Base-by-base conservation (phyloP, 1,140 invertebrate genomes). In the Leptopilina boulardi region DNA sequence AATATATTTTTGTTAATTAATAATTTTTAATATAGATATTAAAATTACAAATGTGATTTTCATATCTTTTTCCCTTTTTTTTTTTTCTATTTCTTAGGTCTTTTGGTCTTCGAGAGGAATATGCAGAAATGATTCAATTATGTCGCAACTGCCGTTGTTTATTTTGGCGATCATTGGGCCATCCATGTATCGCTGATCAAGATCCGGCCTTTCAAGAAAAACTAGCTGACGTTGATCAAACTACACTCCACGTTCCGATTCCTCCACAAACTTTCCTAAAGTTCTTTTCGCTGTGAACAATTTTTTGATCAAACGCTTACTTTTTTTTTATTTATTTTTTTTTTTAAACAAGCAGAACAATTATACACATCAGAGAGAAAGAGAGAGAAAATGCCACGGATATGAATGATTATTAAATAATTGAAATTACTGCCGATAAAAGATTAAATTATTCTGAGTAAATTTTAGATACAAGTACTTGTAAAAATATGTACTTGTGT, bases 121-220 rank as follows among this genome's bases (percentile, higher is more conserved):
- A 97, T 90, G 97, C 98, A 1, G 98, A 99, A 91, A 97, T 97
- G 88, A 93, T 99, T 78, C 97, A 97, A 59, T 92, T 99, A 54
- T 99, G 98, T 90, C 94, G 96, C 77, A 96, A 98, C 88, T 99
- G 98, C 90, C 95, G 98, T 84, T 98, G 97, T 88, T 93, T 99
- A 42, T 99, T 99, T 89, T 99, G 98, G 98, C 95, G 98, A 83
- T 96, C 96, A 1, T 93, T 96, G 59, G 97, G 97, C 0, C 97
- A 98, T 89, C 97, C 97, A 0, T 98, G 97, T 87, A 96, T 97
- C 79, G 95, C 95, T 3, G 95, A 97, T 87, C 94, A 95, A 85
- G 95, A 95, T 87, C 95, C 95, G 0, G 94, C 96, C 82, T 96
- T 95, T 89, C 93, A 94, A 80, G 95, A 95, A 81, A 94, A 96